Evolutionary conservation across 2,888 invertebrate genomes (phyloP).

Genomic region (Sesia bembeciformis): DNA sequence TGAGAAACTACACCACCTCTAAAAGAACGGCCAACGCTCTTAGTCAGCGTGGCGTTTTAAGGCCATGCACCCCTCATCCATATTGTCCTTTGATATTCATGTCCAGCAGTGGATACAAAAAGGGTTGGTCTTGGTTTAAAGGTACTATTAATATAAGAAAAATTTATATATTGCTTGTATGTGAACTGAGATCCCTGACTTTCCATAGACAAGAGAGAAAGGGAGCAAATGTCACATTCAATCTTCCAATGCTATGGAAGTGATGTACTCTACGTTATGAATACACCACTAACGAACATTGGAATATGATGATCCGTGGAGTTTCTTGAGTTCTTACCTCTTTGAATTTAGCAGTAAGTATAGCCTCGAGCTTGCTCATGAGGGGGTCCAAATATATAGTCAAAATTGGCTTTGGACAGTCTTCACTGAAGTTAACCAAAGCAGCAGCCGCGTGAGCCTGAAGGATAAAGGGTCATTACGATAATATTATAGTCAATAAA

Average conservation of each 20-base stretch:
- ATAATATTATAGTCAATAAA: conserved; percentile 1
- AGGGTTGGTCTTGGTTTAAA: no score
- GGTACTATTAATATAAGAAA: no score
- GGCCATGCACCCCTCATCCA: no score
- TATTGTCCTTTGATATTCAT: no score
- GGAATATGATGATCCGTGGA: conserved; percentile 18
- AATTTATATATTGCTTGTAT: conserved; percentile 22
- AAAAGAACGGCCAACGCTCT: no score
- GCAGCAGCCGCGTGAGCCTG: conserved; percentile 92
- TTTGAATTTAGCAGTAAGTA: conserved; percentile 93
- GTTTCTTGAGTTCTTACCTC: conserved; percentile 70
- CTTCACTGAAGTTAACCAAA: conserved; percentile 98
- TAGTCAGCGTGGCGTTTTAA: no score
- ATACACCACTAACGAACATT: conserved; percentile 70
- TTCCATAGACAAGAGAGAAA: conserved; percentile 41
- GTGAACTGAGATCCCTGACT: conserved; percentile 64
- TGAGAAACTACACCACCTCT: no score
- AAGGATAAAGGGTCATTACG: background rate
- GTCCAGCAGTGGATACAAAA: no score
- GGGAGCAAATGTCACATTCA: conserved; percentile 59
- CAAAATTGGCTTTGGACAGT: conserved; percentile 96
- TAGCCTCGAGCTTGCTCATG: conserved; percentile 91
- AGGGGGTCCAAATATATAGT: conserved; percentile 92
- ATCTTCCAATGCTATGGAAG: conserved; percentile 71
- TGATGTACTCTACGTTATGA: conserved; percentile 31